Evolutionary conservation across 2,888 invertebrate genomes (phyloP), one percentile per base, ranked within the genome.

Genomic region (Pycnomerus fuliginosus): DNA sequence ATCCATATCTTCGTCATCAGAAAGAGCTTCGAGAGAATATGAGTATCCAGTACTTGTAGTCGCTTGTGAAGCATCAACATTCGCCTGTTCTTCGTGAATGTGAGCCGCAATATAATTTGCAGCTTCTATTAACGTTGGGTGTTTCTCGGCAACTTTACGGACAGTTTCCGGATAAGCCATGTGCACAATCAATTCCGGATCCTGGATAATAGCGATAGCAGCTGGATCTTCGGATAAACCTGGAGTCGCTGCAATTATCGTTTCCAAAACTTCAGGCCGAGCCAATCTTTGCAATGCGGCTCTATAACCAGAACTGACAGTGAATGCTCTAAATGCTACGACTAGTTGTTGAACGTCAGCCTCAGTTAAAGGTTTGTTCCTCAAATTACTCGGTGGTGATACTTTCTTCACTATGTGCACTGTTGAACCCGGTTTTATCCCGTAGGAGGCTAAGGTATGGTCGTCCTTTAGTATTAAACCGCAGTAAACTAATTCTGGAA

Each of bases 131-230:
- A 90, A 72, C 16, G 81, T 77, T 1, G 88, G 89, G 61, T 88
- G 85, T 0, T 79, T 76, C 37, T 80, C 77, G 1, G 84, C 80
- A 3, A 86, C 79, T 47, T 85, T 79, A 54, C 80, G 74, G 59
- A 87, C 80, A 5, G 83, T 83, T 48, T 81, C 80, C 1, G 80
- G 74, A 61, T 85, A 85, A 1, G 82, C 80, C 41, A 89, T 73
- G 8, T 87, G 83, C 0, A 82, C 79, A 52, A 90, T 73, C n/a
- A 90, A 70, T 58, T 88, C 85, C 11, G 85, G 83, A 66, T 89
- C 87, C 62, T 85, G 85, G 8, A 90, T 75, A 54, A 89, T 82
- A 1, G 87, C 85, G 16, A 88, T 71, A 1, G 87, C 83, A 8
- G 84, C 80, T 23, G 85, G 83, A 65, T 89, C 87, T 20, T 83